Evolutionary conservation across 2,888 invertebrate species (phyloP).

Genomic region (Chymomyza procnemis): DNA sequence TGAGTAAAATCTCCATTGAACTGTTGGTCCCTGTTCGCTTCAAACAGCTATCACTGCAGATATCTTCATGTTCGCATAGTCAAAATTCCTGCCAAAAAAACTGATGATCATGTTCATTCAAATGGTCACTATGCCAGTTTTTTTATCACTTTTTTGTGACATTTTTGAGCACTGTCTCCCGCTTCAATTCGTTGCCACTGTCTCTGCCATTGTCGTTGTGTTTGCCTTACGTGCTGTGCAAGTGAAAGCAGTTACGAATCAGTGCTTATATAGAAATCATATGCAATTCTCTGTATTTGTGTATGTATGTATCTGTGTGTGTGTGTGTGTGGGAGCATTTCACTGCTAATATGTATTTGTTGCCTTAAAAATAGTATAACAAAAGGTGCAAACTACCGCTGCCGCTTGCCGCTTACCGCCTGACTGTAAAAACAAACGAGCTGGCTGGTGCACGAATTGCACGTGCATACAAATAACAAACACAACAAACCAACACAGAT

Average conservation of each 20-base stretch:
- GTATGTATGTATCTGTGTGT: constrained; percentile 18
- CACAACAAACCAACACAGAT: constrained; percentile 15
- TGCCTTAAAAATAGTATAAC: constrained; percentile 35
- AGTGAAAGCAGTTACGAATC: constrained; percentile 52
- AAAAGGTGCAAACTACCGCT: constrained; percentile 26
- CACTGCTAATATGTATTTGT: constrained; percentile 57
- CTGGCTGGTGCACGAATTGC: constrained; percentile 57
- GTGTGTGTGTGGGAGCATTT: constrained; percentile 12
- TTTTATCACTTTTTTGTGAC: background rate
- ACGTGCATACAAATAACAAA: constrained; percentile 30
- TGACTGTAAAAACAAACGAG: constrained; percentile 57
- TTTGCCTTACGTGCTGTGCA: constrained; percentile 53
- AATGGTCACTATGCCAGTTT: background rate
- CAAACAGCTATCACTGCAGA: too few species aligned
- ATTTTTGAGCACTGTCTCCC: constrained; percentile 1
- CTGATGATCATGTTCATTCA: background rate
- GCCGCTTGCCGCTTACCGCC: constrained; percentile 28
- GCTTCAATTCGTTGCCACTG: background rate
- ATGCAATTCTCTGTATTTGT: background rate
- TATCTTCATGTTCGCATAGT: too few species aligned
- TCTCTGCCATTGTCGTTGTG: constrained; percentile 11
- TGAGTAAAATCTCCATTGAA: too few species aligned
- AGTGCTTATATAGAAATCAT: constrained; percentile 2
- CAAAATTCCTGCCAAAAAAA: background rate
- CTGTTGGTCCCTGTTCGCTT: too few species aligned